phyloP scores from a whole-genome alignment of 1,140 invertebrate genomes.

The Listronotus oregonensis region DNA sequence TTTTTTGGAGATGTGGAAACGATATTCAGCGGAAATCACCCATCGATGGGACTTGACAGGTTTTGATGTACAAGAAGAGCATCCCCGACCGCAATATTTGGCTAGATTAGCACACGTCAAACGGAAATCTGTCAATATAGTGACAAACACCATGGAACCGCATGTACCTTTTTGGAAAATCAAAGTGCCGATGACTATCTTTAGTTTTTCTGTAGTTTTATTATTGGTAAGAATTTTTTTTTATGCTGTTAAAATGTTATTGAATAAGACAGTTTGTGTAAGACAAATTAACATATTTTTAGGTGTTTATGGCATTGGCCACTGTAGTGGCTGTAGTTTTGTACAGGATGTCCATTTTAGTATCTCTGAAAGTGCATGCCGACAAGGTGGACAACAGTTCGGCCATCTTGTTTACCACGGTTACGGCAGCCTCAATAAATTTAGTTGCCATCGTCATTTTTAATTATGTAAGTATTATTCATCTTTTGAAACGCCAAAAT shows the following conservation, averaged over 20 bases:
- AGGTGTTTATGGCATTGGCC: slow-evolving; percentile 79
- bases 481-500: too few relatives aligned
- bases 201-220: slow-evolving; percentile 83
- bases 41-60: slow-evolving; percentile 90
- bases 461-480: slow-evolving; percentile 73
- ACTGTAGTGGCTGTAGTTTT: slow-evolving; percentile 89
- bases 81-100: slow-evolving; percentile 83
- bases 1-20: slow-evolving; percentile 94
- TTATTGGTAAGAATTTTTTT: slow-evolving; percentile 65
- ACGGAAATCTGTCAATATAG: slow-evolving; percentile 68
- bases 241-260: background rate
- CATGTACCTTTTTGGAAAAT: slow-evolving; percentile 88
- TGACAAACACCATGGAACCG: slow-evolving; percentile 81
- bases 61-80: slow-evolving; percentile 85
- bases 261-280: background rate
- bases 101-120: slow-evolving; percentile 74
- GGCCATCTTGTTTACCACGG: slow-evolving; percentile 79
- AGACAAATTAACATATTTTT: slow-evolving; percentile 33
- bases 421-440: slow-evolving; percentile 86
- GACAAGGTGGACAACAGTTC: slow-evolving; percentile 70
- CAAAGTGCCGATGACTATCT: slow-evolving; percentile 78
- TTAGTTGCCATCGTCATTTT: slow-evolving; percentile 84
- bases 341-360: slow-evolving; percentile 87
- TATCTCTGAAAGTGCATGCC: slow-evolving; percentile 66
- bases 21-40: slow-evolving; percentile 88